Conservation (phyloP, 2,888 invertebrate genomes). For the Oeneis ivallda region DNA sequence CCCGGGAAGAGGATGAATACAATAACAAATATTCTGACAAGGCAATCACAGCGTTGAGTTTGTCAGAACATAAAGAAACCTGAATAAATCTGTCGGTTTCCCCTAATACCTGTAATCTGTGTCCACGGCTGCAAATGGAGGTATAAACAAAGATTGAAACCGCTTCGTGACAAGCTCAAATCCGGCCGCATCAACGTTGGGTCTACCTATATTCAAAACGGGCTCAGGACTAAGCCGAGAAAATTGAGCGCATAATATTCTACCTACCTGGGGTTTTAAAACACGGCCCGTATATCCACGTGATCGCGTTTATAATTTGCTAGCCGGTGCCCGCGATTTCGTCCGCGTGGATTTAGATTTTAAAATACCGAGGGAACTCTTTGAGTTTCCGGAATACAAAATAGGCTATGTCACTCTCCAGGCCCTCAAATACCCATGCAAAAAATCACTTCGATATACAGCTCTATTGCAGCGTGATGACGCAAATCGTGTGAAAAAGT, state of each 20-base stretch:
- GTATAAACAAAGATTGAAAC: conserved; percentile 38
- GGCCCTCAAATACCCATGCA: too few species aligned
- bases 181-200: conserved; percentile 37
- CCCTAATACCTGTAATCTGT: conserved; percentile 24
- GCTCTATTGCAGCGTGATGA: too few species aligned
- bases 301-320: conserved; percentile 16
- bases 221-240: conserved; percentile 37
- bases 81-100: not conserved
- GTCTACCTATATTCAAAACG: conserved; percentile 37
- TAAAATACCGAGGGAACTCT: too few species aligned
- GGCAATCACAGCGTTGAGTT: not conserved
- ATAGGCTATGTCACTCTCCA: too few species aligned
- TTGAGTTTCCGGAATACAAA: too few species aligned
- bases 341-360: too few species aligned
- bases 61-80: not conserved
- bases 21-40: not conserved
- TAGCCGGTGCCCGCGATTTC: too few species aligned
- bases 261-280: conserved; percentile 19
- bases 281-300: conserved; percentile 12
- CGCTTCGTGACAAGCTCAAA: conserved; percentile 40
- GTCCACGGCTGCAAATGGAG: conserved; percentile 34
- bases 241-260: conserved; percentile 35
- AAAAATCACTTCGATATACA: too few species aligned
- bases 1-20: too few species aligned
- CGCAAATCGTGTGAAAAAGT: conserved; percentile 1